These are phyloP conservation scores for Arctocebus calabarensis DNA, from an alignment of 2,797 vertebrate species.

Conservation along the genomic window DNA sequence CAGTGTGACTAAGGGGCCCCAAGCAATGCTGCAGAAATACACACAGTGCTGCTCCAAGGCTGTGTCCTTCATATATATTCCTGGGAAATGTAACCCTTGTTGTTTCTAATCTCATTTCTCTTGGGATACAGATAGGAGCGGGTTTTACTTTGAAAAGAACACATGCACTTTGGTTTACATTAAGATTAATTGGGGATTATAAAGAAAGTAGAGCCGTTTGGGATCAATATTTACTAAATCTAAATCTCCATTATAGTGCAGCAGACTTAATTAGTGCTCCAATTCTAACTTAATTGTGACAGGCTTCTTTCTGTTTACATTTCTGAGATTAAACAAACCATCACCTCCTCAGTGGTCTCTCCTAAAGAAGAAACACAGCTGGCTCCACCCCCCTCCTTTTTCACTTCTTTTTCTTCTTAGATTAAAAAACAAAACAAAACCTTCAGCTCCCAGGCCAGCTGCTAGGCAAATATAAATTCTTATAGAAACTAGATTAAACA, in stretches of 20 bases:
- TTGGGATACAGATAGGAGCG: slow-evolving; percentile 50
- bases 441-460: slow-evolving; percentile 71
- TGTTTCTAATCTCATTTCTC: slow-evolving; percentile 71
- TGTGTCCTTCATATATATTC: slow-evolving; percentile 56
- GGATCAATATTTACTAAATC: slow-evolving; percentile 71
- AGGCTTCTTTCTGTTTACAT: slow-evolving; percentile 71
- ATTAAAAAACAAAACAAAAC: slow-evolving; percentile 3
- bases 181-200: slow-evolving; percentile 70
- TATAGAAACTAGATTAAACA: slow-evolving; percentile 75
- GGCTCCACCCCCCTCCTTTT: neutral
- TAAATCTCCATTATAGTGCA: slow-evolving; percentile 55
- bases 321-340: slow-evolving; percentile 69
- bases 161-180: slow-evolving; percentile 58
- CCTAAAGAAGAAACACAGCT: slow-evolving; percentile 79
- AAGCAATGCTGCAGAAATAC: slow-evolving; percentile 41
- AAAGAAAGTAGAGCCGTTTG: slow-evolving; percentile 64
- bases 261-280: slow-evolving; percentile 68
- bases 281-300: slow-evolving; percentile 75
- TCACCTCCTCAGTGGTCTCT: slow-evolving; percentile 60
- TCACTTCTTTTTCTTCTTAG: slow-evolving; percentile 53
- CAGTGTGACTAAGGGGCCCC: neutral
- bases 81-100: slow-evolving; percentile 61
- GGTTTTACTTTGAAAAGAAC: slow-evolving; percentile 70
- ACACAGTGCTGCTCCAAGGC: slow-evolving; percentile 41
- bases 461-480: slow-evolving; percentile 75